Percentiles rank a stretch among this genome's conserved stretches.
Conservation (phyloP, 2,888 invertebrate species). For the Lasius fuliginosus region DNA sequence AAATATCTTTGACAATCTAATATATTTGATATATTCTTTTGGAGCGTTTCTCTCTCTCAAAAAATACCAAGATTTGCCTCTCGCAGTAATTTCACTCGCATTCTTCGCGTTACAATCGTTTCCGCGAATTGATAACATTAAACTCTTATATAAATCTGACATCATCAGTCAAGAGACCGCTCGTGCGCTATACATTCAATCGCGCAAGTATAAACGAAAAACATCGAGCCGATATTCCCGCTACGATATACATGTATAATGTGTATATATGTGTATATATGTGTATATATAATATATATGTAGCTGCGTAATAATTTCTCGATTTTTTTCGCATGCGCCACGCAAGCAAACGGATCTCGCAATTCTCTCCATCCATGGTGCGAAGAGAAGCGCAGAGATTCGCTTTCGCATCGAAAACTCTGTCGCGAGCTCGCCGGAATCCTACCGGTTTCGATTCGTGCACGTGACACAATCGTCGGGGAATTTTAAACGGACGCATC, state of each 20-base stretch:
- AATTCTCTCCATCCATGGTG: not conserved
- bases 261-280: not conserved
- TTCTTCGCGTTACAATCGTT: constrained; percentile 29
- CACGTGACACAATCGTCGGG: not conserved
- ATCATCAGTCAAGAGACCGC: constrained; percentile 23
- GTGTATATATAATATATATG: not conserved
- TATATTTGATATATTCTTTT: not conserved
- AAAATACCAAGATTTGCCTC: not conserved
- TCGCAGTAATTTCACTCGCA: constrained; percentile 1
- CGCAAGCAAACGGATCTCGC: not conserved
- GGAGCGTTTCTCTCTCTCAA: not conserved
- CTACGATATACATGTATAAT: not conserved
- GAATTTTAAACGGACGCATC: not conserved
- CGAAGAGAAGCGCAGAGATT: not conserved
- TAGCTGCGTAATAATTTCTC: not conserved
- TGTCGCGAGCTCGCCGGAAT: not conserved
- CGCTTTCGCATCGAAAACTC: not conserved
- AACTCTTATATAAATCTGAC: constrained; percentile 57
- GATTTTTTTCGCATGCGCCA: not conserved
- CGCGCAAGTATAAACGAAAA: constrained; percentile 12
- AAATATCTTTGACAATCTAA: not conserved
- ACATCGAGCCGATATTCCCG: not conserved
- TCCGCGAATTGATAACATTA: constrained; percentile 51
- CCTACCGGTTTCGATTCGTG: not conserved
- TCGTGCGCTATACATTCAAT: not conserved